phyloP scores from a whole-genome alignment of 2,888 invertebrate genomes.

The Ceraclea dissimilis region DNA sequence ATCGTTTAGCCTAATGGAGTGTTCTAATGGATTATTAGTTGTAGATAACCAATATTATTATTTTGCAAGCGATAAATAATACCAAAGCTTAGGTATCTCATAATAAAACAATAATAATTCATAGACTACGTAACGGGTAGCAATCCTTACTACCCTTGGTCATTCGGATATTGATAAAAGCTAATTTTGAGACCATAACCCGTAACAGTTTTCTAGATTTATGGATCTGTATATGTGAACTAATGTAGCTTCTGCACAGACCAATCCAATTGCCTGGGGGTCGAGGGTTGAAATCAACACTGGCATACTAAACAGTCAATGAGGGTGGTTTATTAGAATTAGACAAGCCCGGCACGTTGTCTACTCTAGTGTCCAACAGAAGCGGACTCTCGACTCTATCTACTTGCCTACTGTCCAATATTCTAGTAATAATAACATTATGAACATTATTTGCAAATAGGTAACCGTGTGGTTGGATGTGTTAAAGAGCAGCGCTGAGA shows the following conservation, averaged over 20 bases:
- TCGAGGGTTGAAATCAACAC: slow-evolving; percentile 2
- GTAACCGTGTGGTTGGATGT: too few relatives aligned
- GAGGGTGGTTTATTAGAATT: slow-evolving; percentile 24
- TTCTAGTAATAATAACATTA: too few relatives aligned
- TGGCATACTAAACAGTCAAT: slow-evolving; percentile 24
- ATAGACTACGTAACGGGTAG: too few relatives aligned
- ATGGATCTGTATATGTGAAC: slow-evolving; percentile 3
- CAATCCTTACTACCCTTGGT: neutral
- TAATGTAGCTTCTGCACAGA: slow-evolving; percentile 6
- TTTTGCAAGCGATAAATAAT: neutral
- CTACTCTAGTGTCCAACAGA: neutral
- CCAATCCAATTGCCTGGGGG: slow-evolving; percentile 15
- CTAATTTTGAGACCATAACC: slow-evolving; percentile 5
- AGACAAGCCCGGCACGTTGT: slow-evolving; percentile 8
- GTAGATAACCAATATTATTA: neutral
- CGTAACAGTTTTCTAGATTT: neutral
- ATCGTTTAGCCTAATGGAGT: neutral
- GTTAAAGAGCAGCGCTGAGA: too few relatives aligned
- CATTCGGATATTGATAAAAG: slow-evolving; percentile 5
- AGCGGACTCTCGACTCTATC: neutral
- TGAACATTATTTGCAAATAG: too few relatives aligned
- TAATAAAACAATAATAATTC: neutral
- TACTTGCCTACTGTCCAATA: too few relatives aligned
- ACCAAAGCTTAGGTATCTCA: neutral
- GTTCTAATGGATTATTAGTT: neutral